These are phyloP conservation scores for Drosophila biarmipes DNA, from an alignment of 1,140 invertebrate species.

Conservation along the genomic window DNA sequence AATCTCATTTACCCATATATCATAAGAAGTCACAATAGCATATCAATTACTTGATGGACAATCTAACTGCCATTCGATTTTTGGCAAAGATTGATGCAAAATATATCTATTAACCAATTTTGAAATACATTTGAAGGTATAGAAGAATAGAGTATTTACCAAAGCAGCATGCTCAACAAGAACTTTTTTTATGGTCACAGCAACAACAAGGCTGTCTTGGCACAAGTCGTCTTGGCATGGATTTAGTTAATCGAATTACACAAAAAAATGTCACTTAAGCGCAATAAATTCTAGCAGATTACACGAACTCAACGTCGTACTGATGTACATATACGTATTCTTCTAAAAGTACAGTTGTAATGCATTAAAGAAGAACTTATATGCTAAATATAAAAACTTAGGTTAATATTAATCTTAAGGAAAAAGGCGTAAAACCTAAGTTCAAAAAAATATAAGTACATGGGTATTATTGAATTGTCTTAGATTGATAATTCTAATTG, in stretches of 20 bases:
- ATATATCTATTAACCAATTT: constrained; percentile 13
- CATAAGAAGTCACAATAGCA: constrained; percentile 2
- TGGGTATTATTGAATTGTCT: too few species aligned
- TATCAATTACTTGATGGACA: constrained; percentile 19
- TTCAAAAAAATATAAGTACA: too few species aligned
- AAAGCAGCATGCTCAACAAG: constrained; percentile 3
- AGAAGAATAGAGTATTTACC: constrained; percentile 1
- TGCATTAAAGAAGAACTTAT: neutral
- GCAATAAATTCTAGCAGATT: constrained; percentile 78
- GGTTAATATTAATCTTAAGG: too few species aligned
- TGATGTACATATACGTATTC: constrained; percentile 12
- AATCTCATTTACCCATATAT: constrained; percentile 5
- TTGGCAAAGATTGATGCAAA: constrained; percentile 13
- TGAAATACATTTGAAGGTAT: neutral
- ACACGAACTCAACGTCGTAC: constrained; percentile 41
- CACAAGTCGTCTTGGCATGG: constrained; percentile 22
- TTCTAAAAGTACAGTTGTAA: neutral
- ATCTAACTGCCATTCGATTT: neutral
- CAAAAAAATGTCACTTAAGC: constrained; percentile 45
- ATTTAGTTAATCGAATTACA: constrained; percentile 69
- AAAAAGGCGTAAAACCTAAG: too few species aligned
- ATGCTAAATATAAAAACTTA: too few species aligned
- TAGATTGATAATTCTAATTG: too few species aligned
- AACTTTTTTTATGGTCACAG: constrained; percentile 50
- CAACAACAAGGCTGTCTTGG: constrained; percentile 13